phyloP scores from a whole-genome alignment of 2,888 invertebrate species.

The Lucinisca nassula region DNA sequence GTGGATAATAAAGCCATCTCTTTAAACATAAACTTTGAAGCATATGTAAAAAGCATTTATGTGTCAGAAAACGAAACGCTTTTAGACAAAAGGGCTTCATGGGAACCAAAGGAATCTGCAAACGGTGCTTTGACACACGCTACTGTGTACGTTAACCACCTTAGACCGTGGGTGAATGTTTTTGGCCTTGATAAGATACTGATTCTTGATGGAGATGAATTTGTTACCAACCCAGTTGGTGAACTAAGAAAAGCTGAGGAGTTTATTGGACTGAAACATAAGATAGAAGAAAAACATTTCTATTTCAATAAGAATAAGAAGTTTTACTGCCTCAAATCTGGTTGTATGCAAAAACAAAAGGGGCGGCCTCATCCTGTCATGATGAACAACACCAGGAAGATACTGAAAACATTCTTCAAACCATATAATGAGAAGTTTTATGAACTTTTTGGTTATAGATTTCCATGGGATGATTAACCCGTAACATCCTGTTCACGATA shows the following conservation, averaged over 20 bases:
- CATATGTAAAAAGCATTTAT: not conserved
- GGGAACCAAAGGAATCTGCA: too few species aligned
- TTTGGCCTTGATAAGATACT: not conserved
- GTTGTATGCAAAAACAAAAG: not conserved
- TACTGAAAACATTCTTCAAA: not conserved
- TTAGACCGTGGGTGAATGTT: not conserved
- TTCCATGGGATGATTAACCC: conserved; percentile 3
- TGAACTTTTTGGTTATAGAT: not conserved
- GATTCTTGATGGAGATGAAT: not conserved
- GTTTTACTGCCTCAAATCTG: not conserved
- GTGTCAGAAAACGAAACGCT: not conserved
- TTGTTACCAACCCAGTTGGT: not conserved
- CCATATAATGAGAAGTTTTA: not conserved
- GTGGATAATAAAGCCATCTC: not conserved
- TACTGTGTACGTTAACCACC: not conserved
- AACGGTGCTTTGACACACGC: not conserved
- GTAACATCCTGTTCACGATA: too few species aligned
- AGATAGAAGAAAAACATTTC: not conserved
- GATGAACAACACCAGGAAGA: not conserved
- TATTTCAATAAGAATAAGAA: not conserved
- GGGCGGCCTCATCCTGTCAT: not conserved
- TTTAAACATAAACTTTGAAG: not conserved
- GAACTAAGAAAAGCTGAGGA: not conserved
- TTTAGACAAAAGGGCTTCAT: not conserved
- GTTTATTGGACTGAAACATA: not conserved